Conservation (phyloP, 2,797 vertebrate species). For the Acanthornis magna region DNA sequence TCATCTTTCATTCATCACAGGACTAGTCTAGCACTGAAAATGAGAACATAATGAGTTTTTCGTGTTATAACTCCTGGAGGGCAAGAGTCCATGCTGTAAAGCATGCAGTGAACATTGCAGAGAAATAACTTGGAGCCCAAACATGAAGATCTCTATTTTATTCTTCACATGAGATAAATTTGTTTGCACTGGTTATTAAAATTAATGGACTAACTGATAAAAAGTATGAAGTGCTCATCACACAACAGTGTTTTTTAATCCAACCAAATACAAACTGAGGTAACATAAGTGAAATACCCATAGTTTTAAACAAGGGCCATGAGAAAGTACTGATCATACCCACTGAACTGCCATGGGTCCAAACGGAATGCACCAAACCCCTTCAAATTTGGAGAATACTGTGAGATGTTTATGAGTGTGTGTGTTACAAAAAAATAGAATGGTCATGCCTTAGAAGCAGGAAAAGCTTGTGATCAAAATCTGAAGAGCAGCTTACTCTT, state of each 20-base stretch:
- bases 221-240: background rate
- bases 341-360: background rate
- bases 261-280: background rate
- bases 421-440: background rate
- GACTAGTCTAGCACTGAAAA: background rate
- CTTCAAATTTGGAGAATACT: background rate
- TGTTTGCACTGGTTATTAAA: background rate
- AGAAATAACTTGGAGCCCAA: background rate
- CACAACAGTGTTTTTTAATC: background rate
- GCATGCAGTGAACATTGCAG: background rate
- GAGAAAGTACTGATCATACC: background rate
- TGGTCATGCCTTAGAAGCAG: background rate
- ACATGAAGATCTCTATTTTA: background rate
- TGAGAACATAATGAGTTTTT: background rate
- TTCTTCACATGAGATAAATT: background rate
- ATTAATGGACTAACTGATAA: background rate
- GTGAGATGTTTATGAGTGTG: background rate
- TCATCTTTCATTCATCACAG: background rate
- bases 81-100: background rate
- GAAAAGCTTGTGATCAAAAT: slow-evolving; percentile 1
- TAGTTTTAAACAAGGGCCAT: background rate
- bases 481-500: background rate
- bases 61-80: background rate
- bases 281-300: background rate
- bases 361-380: background rate